Percentiles rank a stretch among this genome's conserved stretches.
These are phyloP conservation scores for Aphrocallistes beatrix DNA, from an alignment of 37 sponge, comb jelly and placozoan genomes.

Conservation along the genomic window DNA sequence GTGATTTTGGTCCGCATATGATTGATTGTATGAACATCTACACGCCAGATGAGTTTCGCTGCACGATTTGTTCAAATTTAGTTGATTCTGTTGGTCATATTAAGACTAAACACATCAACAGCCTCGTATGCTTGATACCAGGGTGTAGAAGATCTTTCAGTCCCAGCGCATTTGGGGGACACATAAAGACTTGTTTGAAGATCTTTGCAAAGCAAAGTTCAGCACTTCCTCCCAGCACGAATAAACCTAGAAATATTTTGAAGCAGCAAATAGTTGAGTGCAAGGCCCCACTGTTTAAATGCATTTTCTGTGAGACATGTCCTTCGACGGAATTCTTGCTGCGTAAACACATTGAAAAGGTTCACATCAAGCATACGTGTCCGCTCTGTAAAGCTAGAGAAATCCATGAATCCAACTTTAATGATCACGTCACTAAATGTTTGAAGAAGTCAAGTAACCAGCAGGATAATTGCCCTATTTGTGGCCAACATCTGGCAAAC, in stretches of 20 bases:
- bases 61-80: not conserved
- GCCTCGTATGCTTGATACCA: not conserved
- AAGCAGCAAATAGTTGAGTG: not conserved
- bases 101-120: not conserved
- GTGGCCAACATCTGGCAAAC: not conserved
- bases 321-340: not conserved
- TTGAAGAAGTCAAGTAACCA: not conserved
- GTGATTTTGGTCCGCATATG: not conserved
- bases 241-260: not conserved
- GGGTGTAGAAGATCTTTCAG: not conserved
- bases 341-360: not conserved
- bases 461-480: not conserved
- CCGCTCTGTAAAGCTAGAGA: not conserved
- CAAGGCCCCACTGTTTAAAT: not conserved
- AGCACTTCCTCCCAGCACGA: not conserved
- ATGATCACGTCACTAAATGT: not conserved
- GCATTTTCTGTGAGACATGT: not conserved
- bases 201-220: not conserved
- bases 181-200: not conserved
- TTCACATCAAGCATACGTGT: slow-evolving; percentile 1
- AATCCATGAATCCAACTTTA: not conserved
- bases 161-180: not conserved
- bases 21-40: not conserved
- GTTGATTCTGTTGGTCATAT: not conserved
- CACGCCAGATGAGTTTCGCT: not conserved